Evolutionary conservation across 53 echinoderm and acorn worm species (phyloP), one percentile per base, ranked within the genome.

Genomic region (Hippasteria phrygiana): DNA sequence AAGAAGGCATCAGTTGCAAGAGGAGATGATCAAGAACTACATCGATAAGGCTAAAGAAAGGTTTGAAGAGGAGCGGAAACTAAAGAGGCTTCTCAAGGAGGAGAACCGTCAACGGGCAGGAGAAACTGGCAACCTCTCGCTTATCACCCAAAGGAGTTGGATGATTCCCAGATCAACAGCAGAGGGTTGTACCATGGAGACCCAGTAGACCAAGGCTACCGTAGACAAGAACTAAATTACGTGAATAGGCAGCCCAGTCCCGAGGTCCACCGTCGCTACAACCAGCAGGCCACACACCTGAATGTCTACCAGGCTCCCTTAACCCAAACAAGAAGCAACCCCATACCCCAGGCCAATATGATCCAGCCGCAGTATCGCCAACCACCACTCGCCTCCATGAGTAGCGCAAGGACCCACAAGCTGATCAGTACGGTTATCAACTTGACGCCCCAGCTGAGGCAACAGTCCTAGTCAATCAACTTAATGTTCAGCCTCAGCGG

Each of bases 1-100:
- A 45, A 87, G 67, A 4, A 73, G 95, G 13, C 82, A 91, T 18
- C 89, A 89, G 38, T 74, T 93, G 4, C 93, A 91, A 55, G 89
- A 95, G 39, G 91, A 93, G 83, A 95, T 95, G 95, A 93, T 95
- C 26, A 79, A 69, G 65, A 95, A 93, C 56, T 95, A 95, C 90
- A 54, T 95, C 62, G 83, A 91, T 36, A 54, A 75, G 12, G 93
- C 95, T 13, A 91, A 93, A 72, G 83, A 41, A 29, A 78, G 91
- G 14, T 93, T 89, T 87, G 74, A 91, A 47, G 93, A 93, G 65
- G 91, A 95, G 37, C 64, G 88, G 16, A 51, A 41, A 6, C 70
- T 69, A 26, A 79, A 74, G 71, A 78, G 89, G 71, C 63, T 89
- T 54, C 73, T 88, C 3, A 93, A 84, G 45, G 80, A 88, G 28